Base-by-base conservation (phyloP, 2,113 vertebrate genomes). In the Stictonetta naevosa region DNA sequence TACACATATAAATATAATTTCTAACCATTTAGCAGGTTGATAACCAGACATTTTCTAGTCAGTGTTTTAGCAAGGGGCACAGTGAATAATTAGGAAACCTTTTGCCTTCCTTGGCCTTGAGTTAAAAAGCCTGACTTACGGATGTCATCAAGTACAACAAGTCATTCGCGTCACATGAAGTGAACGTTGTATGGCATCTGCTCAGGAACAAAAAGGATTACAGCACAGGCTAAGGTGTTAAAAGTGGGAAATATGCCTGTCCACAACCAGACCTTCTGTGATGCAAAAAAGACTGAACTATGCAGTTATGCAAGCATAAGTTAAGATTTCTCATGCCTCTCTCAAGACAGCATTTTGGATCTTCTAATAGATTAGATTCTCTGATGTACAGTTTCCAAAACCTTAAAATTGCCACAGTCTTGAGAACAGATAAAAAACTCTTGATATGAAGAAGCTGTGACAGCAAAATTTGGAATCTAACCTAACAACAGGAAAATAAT, bases 401-500 rank as follows among this genome's bases (percentile, higher is more conserved):
- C 14, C 28, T 75, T 13, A 59, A 83, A 87, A 75, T 6, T 18
- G 8, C n/a, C 31, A 19, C 18, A 68, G 28, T 21, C 3, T 4
- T 11, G 13, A 63, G 31, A 67, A 87, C n/a, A 8, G 4, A 23
- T 38, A 67, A 89, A 83, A 82, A 50, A 3, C 8, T 63, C 13
- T 28, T 63, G 23, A 50, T 28, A 36, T 3, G 2, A 64, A 69
- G 8, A n/a, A 79, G 11, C 5, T 28, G 20, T 48, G 13, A 11
- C 11, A 64, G 7, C 2, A 68, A 94, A 86, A 73, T 29, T 44
- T 6, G 5, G 17, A 89, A 73, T 34, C 25, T 66, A 80, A 64
- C 0, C 1, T 63, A 63, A 86, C 33, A 75, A 71, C 3, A 22
- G 13, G 16, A 13, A 8, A 11, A n/a, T n/a, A n/a, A n/a, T n/a